A percentile compares a stretch with the other conserved stretches of the same genome.
Evolutionary conservation across 2,113 vertebrate genomes (phyloP).

Genomic region (Bucco capensis): DNA sequence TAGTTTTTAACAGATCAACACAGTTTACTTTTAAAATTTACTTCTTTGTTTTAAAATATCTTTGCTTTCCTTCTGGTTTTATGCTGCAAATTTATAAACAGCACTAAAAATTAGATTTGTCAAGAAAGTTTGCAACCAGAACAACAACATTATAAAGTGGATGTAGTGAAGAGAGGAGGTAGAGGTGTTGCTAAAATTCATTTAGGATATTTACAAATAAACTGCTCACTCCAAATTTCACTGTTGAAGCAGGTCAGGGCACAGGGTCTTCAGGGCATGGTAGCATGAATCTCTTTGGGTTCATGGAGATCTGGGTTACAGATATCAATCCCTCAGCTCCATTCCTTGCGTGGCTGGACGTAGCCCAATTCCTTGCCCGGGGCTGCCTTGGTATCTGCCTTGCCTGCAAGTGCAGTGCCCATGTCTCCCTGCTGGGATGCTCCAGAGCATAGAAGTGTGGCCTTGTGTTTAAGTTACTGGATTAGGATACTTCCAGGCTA

Average conservation of each 20-base stretch:
- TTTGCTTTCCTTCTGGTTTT: not conserved
- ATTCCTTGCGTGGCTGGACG: accelerated
- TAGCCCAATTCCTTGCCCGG: not conserved
- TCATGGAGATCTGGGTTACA: not conserved
- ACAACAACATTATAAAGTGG: not conserved
- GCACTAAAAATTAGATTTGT: not conserved
- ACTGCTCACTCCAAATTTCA: not conserved
- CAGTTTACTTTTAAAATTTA: not conserved
- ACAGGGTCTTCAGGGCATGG: not conserved
- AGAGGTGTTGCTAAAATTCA: not conserved
- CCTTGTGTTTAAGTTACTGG: not conserved
- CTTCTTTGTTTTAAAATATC: not conserved
- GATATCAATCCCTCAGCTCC: not conserved
- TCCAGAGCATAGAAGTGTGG: not conserved
- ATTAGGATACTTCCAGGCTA: not conserved
- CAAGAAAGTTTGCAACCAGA: not conserved
- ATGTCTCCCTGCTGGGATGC: accelerated
- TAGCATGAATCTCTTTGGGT: not conserved
- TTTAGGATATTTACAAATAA: not conserved
- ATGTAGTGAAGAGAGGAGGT: not conserved
- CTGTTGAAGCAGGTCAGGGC: not conserved
- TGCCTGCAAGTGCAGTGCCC: not conserved
- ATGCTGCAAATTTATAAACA: not conserved
- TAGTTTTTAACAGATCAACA: not conserved
- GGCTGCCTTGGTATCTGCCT: not conserved